Conservation (phyloP, 2,113 vertebrate genomes). For the Pipra filicauda region DNA sequence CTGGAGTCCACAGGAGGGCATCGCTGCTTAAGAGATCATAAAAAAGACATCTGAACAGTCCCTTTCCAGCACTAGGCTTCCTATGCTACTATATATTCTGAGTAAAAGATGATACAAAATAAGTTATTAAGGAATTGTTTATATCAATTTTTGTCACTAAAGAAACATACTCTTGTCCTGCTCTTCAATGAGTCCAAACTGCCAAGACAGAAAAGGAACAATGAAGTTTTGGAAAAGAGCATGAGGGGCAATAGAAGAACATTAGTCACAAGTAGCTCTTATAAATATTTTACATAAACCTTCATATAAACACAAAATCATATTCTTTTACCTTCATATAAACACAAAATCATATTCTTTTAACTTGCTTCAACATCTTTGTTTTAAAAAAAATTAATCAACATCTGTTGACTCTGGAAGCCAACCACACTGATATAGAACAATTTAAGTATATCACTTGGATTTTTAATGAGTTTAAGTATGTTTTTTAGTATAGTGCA, state of each 20-base stretch:
- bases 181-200: neutral
- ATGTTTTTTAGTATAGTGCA: neutral
- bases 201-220: neutral
- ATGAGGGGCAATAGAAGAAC: neutral
- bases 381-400: neutral
- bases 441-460: neutral
- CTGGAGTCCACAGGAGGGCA: conserved; percentile 71
- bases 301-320: neutral
- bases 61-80: neutral
- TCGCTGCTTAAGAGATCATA: conserved; percentile 54
- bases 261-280: neutral
- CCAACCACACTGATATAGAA: too few species aligned
- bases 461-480: neutral
- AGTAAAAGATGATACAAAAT: neutral
- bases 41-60: neutral
- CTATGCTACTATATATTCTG: neutral
- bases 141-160: neutral
- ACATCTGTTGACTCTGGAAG: too few species aligned
- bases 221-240: neutral
- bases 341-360: neutral
- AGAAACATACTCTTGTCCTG: neutral
- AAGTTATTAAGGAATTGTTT: neutral
- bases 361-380: neutral
- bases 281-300: neutral
- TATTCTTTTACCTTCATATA: neutral